A percentile compares a stretch with the other conserved stretches of the same genome.
Evolutionary conservation across 2,797 vertebrate species (phyloP).

Genomic region (Rhyacichthys aspro): DNA sequence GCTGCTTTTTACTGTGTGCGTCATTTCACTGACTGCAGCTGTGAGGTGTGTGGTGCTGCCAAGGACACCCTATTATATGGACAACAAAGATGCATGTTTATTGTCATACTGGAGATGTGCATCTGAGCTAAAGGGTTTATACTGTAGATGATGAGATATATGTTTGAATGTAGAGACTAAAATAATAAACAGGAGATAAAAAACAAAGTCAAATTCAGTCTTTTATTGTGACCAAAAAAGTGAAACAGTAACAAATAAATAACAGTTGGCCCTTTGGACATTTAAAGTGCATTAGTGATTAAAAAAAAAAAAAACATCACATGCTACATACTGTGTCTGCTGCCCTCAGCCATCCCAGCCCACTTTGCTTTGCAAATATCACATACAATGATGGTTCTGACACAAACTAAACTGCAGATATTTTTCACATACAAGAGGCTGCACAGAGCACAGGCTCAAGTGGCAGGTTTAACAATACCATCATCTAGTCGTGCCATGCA

Average conservation of each 20-base stretch:
- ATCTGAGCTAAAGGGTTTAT: background rate
- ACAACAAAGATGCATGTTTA: background rate
- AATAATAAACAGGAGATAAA: conserved; percentile 4
- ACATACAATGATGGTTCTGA: conserved; percentile 38
- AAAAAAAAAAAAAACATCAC: no score
- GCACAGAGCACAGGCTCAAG: conserved; percentile 37
- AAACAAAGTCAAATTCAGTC: conserved; percentile 30
- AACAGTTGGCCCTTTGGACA: conserved; percentile 56
- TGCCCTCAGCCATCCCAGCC: background rate
- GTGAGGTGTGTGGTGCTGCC: background rate
- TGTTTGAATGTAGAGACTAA: background rate
- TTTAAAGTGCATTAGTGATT: conserved; percentile 76
- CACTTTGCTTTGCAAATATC: conserved; percentile 14
- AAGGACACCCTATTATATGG: conserved; percentile 1
- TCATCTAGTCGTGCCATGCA: conserved; percentile 22
- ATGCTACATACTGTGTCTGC: conserved; percentile 57
- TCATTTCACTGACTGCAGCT: conserved; percentile 26
- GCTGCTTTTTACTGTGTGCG: background rate
- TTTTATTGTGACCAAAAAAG: conserved; percentile 70
- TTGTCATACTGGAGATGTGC: background rate
- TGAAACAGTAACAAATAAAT: conserved; percentile 69
- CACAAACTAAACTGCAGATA: conserved; percentile 30
- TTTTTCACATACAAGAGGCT: conserved; percentile 16
- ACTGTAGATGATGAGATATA: background rate
- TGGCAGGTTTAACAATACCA: conserved; percentile 40